A percentile compares a stretch with the other conserved stretches of the same genome.
phyloP scores from a whole-genome alignment of 2,797 vertebrate species.

The Arnoldichthys spilopterus region DNA sequence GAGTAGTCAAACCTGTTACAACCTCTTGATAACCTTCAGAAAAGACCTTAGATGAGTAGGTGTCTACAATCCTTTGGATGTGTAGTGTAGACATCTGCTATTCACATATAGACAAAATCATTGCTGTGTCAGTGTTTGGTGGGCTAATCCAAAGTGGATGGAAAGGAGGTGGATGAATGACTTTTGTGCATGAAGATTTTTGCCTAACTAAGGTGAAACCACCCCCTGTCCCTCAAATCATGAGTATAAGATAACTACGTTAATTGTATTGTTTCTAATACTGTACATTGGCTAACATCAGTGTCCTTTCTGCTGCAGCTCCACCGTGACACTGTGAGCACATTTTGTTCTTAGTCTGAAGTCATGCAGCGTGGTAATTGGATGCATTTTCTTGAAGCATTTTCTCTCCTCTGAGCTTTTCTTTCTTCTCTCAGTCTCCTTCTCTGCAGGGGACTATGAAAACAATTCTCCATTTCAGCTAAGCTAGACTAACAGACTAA shows the following conservation, averaged over 20 bases:
- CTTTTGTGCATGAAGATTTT: neutral
- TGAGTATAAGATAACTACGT: neutral
- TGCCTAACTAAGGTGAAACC: neutral
- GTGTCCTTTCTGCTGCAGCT: neutral
- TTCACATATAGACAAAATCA: no score
- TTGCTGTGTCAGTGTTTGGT: no score
- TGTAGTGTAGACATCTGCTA: no score
- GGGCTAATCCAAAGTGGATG: no score
- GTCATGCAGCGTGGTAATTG: conserved; percentile 11
- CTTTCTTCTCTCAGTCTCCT: neutral
- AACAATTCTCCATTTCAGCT: conserved; percentile 17
- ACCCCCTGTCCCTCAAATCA: neutral
- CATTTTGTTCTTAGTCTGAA: neutral
- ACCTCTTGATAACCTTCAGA: no score
- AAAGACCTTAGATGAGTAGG: no score
- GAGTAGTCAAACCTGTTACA: no score
- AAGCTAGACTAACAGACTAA: conserved; percentile 27
- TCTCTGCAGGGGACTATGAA: neutral
- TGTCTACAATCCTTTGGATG: no score
- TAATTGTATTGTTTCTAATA: neutral
- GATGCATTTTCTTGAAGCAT: neutral
- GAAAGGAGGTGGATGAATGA: no score
- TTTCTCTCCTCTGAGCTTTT: neutral
- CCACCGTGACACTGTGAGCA: neutral
- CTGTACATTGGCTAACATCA: neutral